Evolutionary conservation across 2,113 vertebrate species (phyloP), one percentile per base, ranked within the genome.

Genomic region (Caranx ignobilis): DNA sequence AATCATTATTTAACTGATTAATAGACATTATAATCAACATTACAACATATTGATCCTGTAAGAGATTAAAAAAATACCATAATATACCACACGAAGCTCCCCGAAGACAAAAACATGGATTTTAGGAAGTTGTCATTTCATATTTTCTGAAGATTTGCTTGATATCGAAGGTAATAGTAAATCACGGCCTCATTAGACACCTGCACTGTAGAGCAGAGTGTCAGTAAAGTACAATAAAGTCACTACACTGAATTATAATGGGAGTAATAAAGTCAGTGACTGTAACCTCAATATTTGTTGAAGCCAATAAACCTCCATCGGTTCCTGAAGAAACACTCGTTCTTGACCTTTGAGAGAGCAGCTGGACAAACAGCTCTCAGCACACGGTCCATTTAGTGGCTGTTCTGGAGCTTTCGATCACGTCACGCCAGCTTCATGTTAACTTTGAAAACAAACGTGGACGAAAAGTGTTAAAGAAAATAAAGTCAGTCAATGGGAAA

Each of bases 351-450:
- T 10, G 39, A 41, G 2, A 41, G 39, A 41, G 39, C 39, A 41
- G 39, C 39, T 41, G 39, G 39, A 10, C 6, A 47, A 47, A 47
- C 45, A 47, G 3, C 26, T 47, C 39, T 10, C 39, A 41, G 2
- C 10, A 41, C 11, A 3, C n/a, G 63, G 18, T 8, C 39, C 55
- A 6, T 69, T 69, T 62, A 57, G 57, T 3, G 4, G 57, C 41
- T 43, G 31, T 18, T 43, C 45, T 62, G 35, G 45, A 60, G 65
- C 43, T 60, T 71, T 82, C 62, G 50, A 32, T 50, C 39, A 11
- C 18, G 9, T 19, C 18, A 19, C 48, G 15, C 45, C 1, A 15
- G 15, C 45, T 15, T 47, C 45, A 13, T 16, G 3, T 15, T 15
- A 47, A 5, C 45, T 47, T 15, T 15, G 3, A 13, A 4, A 47